These are phyloP conservation scores for Cryptomyrus ogoouensis DNA, from an alignment of 2,113 vertebrate species.

Conservation along the genomic window DNA sequence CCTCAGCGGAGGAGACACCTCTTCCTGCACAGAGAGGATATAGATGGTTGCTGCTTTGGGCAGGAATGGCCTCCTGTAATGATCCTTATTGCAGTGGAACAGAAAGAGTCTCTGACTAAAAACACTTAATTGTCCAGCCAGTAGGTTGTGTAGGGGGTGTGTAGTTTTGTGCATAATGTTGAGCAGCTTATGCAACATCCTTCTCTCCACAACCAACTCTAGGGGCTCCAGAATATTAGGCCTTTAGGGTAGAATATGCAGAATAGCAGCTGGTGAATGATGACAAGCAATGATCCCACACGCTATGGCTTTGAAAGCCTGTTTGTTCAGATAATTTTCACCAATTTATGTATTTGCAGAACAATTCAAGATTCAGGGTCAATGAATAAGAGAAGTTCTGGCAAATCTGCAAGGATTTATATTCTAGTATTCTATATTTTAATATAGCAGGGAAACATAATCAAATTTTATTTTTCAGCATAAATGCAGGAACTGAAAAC, in stretches of 20 bases:
- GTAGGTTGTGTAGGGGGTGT: background rate
- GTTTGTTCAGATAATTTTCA: background rate
- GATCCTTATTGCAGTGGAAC: background rate
- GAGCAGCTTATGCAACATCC: background rate
- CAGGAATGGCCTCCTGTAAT: background rate
- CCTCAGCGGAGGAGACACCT: too few relatives aligned
- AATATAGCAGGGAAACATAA: background rate
- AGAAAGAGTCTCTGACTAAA: background rate
- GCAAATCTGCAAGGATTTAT: background rate
- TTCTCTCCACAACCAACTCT: background rate
- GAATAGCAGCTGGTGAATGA: background rate
- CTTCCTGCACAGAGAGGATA: background rate
- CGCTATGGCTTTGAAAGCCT: background rate
- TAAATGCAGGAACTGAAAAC: background rate
- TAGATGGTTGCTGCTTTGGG: background rate
- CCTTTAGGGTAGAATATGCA: background rate
- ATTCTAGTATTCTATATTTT: too few relatives aligned
- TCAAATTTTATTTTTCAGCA: background rate
- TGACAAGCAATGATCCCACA: background rate
- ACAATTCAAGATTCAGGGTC: background rate
- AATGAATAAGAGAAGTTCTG: background rate
- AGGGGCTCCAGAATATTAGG: background rate
- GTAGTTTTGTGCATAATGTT: background rate
- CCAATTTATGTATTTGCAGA: background rate
- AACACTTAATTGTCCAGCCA: background rate